Evolutionary conservation across 2,797 vertebrate species (phyloP), one percentile per base, ranked within the genome.

Genomic region (Anguilla megastoma): DNA sequence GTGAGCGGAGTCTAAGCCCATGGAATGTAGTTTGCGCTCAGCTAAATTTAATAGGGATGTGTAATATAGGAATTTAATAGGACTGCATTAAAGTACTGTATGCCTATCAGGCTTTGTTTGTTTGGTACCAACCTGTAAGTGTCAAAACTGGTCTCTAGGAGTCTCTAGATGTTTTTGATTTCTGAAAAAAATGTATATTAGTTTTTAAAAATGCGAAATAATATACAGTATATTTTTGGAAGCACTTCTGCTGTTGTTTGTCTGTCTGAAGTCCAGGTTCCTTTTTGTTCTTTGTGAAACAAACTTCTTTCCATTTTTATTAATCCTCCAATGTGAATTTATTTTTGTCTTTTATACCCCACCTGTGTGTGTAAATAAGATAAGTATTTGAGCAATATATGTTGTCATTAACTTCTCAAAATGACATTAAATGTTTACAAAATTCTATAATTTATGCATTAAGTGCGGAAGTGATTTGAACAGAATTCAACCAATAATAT

Each of bases 211-310:
- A 69, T n/a, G 63, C 6, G 0, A 91, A 52, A 52, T 52, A 8
- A 52, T 52, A 89, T 92, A 89, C 87, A 86, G 90, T 88, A 89
- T 92, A 60, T 91, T 88, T 90, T 88, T 90, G 91, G 90, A 89
- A 41, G 69, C 52, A 63, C 16, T 83, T 90, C 45, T 90, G 89
- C 84, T 60, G 54, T 33, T 5, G 36, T 66, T 83, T 24, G 50
- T 63, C n/a, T 66, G 58, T 18, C 10, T 76, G 76, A 84, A 48
- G 58, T 87, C 56, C 14, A 33, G n/a, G 14, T 16, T 33, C 27
- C 24, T 84, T 41, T 63, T 60, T 63, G 33, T 87, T 63, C 54
- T 82, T 54, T n/a, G 18, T 66, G 33, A 86, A 66, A 69, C 16
- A 18, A 14, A 58, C 56, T 21, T 58, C 3, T 2, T 63, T 16